phyloP scores from a whole-genome alignment of 1,140 invertebrate species.

The Tetraneura akinire region DNA sequence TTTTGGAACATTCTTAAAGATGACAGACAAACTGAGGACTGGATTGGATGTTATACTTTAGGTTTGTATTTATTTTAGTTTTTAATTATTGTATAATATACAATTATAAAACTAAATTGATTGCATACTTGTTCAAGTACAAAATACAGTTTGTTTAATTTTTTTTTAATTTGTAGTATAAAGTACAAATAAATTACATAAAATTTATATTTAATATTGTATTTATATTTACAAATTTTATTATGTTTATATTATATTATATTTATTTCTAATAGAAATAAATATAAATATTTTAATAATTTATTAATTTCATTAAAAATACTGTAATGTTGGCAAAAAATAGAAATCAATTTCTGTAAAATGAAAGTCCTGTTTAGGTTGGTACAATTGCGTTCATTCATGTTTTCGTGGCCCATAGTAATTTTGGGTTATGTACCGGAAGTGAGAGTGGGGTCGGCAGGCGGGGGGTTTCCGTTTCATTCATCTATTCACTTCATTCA shows the following conservation, averaged over 20 bases:
- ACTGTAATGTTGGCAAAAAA: constrained; percentile 42
- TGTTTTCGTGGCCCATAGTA: constrained; percentile 52
- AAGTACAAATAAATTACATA: not conserved
- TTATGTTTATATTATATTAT: not conserved
- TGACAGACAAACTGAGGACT: constrained; percentile 33
- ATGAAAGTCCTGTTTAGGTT: constrained; percentile 40
- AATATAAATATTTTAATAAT: not conserved
- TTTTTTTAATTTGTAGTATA: not conserved
- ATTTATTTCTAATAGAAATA: not conserved
- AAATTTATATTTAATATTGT: not conserved
- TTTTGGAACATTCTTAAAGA: constrained; percentile 37
- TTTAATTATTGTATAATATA: not conserved
- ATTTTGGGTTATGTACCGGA: constrained; percentile 52
- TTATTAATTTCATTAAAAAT: no score
- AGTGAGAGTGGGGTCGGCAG: constrained; percentile 49
- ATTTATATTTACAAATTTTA: not conserved
- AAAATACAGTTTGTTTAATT: not conserved
- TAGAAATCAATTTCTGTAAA: constrained; percentile 46
- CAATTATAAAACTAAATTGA: not conserved
- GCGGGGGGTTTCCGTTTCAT: constrained; percentile 51
- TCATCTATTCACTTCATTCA: constrained; percentile 51
- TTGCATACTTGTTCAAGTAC: not conserved
- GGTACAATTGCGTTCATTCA: constrained; percentile 47
- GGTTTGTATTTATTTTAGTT: constrained; percentile 3
- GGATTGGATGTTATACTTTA: constrained; percentile 27